Evolutionary conservation across 2,888 invertebrate species (phyloP).

Genomic region (Capitulum mitella): DNA sequence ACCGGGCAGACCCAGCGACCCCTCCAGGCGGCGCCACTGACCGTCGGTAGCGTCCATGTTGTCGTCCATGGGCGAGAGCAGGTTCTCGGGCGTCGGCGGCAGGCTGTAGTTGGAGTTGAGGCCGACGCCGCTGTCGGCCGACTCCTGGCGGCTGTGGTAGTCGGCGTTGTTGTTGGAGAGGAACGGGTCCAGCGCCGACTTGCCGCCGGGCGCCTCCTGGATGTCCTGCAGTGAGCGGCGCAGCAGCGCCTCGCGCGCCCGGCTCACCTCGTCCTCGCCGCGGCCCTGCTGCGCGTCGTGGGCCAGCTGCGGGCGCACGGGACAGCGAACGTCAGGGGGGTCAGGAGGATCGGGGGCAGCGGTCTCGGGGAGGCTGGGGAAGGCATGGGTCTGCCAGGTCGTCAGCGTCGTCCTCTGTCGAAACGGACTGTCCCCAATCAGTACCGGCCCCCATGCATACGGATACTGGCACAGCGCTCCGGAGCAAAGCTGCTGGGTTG

Average conservation of each 20-base stretch:
- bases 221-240: constrained; percentile 13
- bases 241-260: constrained; percentile 1
- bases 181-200: constrained; percentile 28
- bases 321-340: neutral
- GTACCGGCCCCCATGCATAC: no score
- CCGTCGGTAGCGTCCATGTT: constrained; percentile 1
- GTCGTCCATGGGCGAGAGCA: constrained; percentile 52
- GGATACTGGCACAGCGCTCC: neutral
- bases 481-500: neutral
- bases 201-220: constrained; percentile 13
- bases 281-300: neutral
- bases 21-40: neutral
- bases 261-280: neutral
- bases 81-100: constrained; percentile 88
- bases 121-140: constrained; percentile 80
- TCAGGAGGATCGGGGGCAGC: neutral
- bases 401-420: no score
- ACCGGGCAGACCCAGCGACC: neutral
- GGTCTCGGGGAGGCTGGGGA: neutral
- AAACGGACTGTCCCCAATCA: no score
- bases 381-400: no score
- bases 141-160: constrained; percentile 82
- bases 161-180: constrained; percentile 49
- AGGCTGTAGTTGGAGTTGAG: constrained; percentile 73
- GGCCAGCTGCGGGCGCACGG: neutral